Conservation (phyloP, 53 echinoderm and acorn worm species). For the Antedon mediterranea region DNA sequence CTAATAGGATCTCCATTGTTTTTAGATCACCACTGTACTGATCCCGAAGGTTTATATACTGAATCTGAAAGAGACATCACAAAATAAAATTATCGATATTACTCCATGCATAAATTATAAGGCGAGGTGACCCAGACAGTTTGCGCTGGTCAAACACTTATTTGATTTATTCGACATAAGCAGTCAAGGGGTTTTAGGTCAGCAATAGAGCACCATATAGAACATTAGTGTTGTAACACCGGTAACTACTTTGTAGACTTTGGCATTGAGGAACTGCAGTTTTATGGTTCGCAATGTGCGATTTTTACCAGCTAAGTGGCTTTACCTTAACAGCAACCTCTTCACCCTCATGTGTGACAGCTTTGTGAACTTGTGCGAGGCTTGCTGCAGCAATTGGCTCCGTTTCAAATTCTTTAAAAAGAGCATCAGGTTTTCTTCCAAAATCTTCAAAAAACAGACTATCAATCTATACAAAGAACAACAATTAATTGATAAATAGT, state of each 20-base stretch:
- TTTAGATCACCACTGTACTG: conserved; percentile 81
- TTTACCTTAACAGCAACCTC: conserved; percentile 86
- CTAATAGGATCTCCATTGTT: conserved; percentile 67
- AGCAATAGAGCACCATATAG: too few relatives aligned
- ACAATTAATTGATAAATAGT: too few relatives aligned
- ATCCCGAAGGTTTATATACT: conserved; percentile 89
- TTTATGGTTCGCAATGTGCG: too few relatives aligned
- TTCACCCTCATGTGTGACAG: conserved; percentile 62
- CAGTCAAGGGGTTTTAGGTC: too few relatives aligned
- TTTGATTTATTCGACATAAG: too few relatives aligned
- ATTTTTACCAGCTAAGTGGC: too few relatives aligned
- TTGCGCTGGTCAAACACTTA: too few relatives aligned
- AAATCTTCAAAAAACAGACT: conserved; percentile 79
- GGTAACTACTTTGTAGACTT: not conserved
- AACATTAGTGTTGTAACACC: too few relatives aligned
- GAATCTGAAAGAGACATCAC: conserved; percentile 34
- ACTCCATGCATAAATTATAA: too few relatives aligned
- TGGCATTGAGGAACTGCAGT: not conserved
- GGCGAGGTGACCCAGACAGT: too few relatives aligned
- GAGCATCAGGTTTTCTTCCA: conserved; percentile 47
- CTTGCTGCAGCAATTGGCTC: conserved; percentile 85
- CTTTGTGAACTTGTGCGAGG: conserved; percentile 85
- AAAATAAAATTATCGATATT: too few relatives aligned
- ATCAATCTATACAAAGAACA: conserved; percentile 40
- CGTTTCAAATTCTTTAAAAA: conserved; percentile 82